Base-by-base conservation (phyloP, 2,888 invertebrate species). In the Eulithis prunata region DNA sequence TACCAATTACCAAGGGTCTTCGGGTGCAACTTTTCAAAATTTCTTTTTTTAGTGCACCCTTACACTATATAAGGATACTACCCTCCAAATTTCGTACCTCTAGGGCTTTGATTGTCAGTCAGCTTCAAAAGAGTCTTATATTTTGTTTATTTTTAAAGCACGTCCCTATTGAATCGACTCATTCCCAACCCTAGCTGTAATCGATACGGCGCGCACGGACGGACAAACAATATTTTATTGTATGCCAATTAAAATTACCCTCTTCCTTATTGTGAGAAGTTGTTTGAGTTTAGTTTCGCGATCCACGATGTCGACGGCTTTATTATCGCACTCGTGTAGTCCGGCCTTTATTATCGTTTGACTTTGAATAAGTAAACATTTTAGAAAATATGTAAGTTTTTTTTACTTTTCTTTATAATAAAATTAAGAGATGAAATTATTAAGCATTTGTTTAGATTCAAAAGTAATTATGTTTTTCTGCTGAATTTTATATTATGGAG, bases 231-330 rank as follows among this genome's bases (percentile, higher is more conserved):
- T 88, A 90, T 89, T 90, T 89, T 89, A 90, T 89, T 89, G 88
- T 86, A 80, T 82, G 89, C 90, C 91, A 91, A 91, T 91, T 91
- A 91, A 90, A 90, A 86, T 87, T 82, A 87, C 84, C 85, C 83
- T 75, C 83, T 85, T 84, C 81, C 86, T 84, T 82, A 66, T 71
- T 70, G 70, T 64, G 64, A 64, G 66, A 67, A 67, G 64, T 68
- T 68, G 60, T 62, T 57, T 62, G 62, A 62, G 60, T 65, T 68
- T 59, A 64, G 65, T 66, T 65, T 70, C 43, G 60, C 57, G 61
- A 64, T 64, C 56, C 62, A 47, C 51, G 52, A 55, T 43, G 43
- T 49, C 62, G 12, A 46, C 32, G 61, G 47, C 59, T 61, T 62
- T 63, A 63, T 65, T 57, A 68, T 60, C 51, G 45, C 41, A 12